Evolutionary conservation across 2,888 invertebrate species (phyloP).

Genomic region (Euzetes globulus): DNA sequence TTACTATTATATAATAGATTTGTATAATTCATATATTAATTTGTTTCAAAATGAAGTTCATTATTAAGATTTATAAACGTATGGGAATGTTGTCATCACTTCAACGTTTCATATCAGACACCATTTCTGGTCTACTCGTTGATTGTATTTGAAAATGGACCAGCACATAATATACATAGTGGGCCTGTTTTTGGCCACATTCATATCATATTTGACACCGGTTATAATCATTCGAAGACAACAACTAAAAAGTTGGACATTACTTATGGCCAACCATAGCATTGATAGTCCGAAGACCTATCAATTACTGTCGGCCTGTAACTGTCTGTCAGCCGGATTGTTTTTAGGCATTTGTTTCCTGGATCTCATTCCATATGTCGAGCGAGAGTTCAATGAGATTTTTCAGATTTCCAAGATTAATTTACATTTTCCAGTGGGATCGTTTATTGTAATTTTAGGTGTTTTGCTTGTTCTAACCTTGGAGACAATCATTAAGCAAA

Average conservation of each 20-base stretch:
- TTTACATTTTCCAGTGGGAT: slow-evolving; percentile 44
- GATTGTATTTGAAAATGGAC: no score
- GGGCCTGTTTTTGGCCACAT: slow-evolving; percentile 35
- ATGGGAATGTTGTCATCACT: no score
- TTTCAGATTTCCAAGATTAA: slow-evolving; percentile 41
- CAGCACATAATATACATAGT: slow-evolving; percentile 31
- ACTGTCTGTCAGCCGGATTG: slow-evolving; percentile 48
- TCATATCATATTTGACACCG: slow-evolving; percentile 36
- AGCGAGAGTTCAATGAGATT: slow-evolving; percentile 44
- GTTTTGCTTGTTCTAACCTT: slow-evolving; percentile 46
- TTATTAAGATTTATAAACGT: no score
- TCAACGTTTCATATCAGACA: no score
- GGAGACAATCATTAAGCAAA: slow-evolving; percentile 43
- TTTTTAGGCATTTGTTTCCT: slow-evolving; percentile 48
- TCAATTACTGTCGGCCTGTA: slow-evolving; percentile 38
- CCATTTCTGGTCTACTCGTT: no score
- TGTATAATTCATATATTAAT: no score
- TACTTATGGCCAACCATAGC: not conserved
- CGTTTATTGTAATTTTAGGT: slow-evolving; percentile 45
- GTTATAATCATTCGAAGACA: slow-evolving; percentile 21
- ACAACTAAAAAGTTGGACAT: not conserved
- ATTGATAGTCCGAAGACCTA: not conserved
- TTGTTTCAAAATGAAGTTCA: no score
- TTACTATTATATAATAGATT: no score
- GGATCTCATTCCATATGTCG: slow-evolving; percentile 47